Evolutionary conservation across 2,888 invertebrate species (phyloP).

Genomic region (Drosophila meridionalis): DNA sequence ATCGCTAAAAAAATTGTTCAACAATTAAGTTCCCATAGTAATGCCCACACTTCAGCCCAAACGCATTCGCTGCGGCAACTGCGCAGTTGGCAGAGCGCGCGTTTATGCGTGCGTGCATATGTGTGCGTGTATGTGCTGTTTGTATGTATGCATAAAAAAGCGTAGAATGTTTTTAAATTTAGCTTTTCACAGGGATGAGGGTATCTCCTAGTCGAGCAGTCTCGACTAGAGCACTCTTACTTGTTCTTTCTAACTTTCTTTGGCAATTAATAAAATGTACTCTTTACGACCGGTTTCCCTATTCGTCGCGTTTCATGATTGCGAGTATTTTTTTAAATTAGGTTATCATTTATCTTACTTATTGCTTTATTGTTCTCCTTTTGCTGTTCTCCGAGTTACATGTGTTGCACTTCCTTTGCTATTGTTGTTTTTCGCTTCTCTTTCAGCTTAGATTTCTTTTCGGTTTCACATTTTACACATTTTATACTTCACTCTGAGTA

Average conservation of each 20-base stretch:
- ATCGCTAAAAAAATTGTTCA: no score
- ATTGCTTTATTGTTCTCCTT: constrained; percentile 8
- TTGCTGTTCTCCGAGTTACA: constrained; percentile 7
- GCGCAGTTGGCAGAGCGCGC: no score
- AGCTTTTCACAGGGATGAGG: no score
- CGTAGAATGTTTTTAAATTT: no score
- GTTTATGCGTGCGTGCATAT: no score
- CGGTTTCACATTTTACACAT: constrained; percentile 42
- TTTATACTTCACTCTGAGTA: constrained; percentile 27
- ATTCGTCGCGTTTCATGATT: no score
- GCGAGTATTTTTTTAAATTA: constrained; percentile 4
- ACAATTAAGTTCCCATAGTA: no score
- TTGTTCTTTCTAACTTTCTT: constrained; percentile 14
- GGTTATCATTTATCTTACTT: constrained; percentile 61
- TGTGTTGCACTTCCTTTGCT: constrained; percentile 18
- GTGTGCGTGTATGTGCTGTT: no score
- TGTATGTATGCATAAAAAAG: no score
- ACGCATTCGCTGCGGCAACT: no score
- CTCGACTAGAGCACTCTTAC: neutral
- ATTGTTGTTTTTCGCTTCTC: constrained; percentile 17
- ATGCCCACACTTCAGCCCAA: no score
- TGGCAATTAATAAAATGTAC: constrained; percentile 44
- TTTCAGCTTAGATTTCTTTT: constrained; percentile 16
- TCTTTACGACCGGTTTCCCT: constrained; percentile 25
- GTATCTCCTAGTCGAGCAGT: no score